Conservation (phyloP, 2,113 vertebrate genomes). For the Carassius carassius region DNA sequence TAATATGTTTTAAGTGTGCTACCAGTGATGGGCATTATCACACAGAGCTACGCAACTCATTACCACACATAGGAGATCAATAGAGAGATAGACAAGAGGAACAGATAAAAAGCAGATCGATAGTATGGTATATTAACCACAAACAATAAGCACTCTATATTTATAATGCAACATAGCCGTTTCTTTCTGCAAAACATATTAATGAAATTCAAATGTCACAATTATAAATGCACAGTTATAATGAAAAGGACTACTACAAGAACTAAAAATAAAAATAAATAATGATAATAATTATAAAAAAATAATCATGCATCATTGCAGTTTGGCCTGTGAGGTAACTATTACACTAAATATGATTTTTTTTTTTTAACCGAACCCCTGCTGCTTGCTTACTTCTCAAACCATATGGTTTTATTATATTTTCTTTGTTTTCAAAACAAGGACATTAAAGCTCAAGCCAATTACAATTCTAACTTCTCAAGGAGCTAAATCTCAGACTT, state of each 20-base stretch:
- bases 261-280: not conserved
- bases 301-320: slow-evolving; percentile 33
- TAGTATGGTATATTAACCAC: slow-evolving; percentile 61
- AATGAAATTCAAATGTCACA: slow-evolving; percentile 18
- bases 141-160: slow-evolving; percentile 61
- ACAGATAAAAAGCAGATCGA: slow-evolving; percentile 53
- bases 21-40: slow-evolving; percentile 70
- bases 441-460: not conserved
- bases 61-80: slow-evolving; percentile 64
- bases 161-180: slow-evolving; percentile 14
- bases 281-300: not conserved
- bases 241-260: not conserved
- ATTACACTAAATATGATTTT: slow-evolving; percentile 19
- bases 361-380: not conserved
- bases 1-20: slow-evolving; percentile 66
- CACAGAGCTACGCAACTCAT: slow-evolving; percentile 64
- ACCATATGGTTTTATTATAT: not conserved
- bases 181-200: slow-evolving; percentile 25
- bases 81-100: slow-evolving; percentile 55
- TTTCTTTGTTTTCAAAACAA: not conserved
- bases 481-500: not conserved
- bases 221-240: slow-evolving; percentile 9
- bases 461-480: not conserved
- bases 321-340: slow-evolving; percentile 42
- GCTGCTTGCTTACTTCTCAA: not conserved